A percentile compares a stretch with the other conserved stretches of the same genome.
These are phyloP conservation scores for Diadromus collaris DNA, from an alignment of 2,888 invertebrate genomes.

Conservation along the genomic window DNA sequence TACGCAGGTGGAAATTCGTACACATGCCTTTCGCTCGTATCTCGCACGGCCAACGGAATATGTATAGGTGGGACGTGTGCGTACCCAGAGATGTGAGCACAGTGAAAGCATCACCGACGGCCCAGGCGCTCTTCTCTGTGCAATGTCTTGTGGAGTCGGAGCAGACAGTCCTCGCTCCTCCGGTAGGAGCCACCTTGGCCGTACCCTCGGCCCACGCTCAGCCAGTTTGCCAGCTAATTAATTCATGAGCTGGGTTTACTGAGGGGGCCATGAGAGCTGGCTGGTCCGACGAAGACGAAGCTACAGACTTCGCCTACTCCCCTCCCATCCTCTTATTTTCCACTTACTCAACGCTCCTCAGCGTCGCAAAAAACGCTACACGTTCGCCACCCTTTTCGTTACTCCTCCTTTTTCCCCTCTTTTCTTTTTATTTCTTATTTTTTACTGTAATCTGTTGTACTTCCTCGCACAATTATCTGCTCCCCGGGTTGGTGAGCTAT, in stretches of 20 bases:
- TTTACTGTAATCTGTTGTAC: slow-evolving; percentile 45
- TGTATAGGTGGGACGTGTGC: slow-evolving; percentile 33
- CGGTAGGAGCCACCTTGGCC: slow-evolving; percentile 32
- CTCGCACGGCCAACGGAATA: slow-evolving; percentile 11
- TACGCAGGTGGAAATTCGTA: slow-evolving; percentile 25
- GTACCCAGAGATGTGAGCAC: slow-evolving; percentile 16
- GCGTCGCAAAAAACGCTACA: not conserved
- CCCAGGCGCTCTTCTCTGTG: not conserved
- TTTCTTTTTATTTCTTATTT: slow-evolving; percentile 14
- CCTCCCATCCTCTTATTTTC: slow-evolving; percentile 8
- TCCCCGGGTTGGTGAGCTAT: not conserved
- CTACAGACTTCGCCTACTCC: slow-evolving; percentile 48
- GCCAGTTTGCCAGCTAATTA: slow-evolving; percentile 72
- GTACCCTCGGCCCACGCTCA: slow-evolving; percentile 34
- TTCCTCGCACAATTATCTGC: not conserved
- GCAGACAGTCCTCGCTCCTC: slow-evolving; percentile 45
- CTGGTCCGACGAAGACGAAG: slow-evolving; percentile 37
- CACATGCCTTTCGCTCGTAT: slow-evolving; percentile 40
- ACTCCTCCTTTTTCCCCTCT: slow-evolving; percentile 27
- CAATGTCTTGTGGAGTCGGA: slow-evolving; percentile 18
- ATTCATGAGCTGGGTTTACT: slow-evolving; percentile 71
- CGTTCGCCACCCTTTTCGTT: slow-evolving; percentile 5
- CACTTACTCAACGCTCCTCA: not conserved
- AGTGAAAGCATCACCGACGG: slow-evolving; percentile 30
- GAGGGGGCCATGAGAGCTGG: slow-evolving; percentile 51